phyloP scores from a whole-genome alignment of 2,888 invertebrate species.

The Hirtodrosophila confusa region DNA sequence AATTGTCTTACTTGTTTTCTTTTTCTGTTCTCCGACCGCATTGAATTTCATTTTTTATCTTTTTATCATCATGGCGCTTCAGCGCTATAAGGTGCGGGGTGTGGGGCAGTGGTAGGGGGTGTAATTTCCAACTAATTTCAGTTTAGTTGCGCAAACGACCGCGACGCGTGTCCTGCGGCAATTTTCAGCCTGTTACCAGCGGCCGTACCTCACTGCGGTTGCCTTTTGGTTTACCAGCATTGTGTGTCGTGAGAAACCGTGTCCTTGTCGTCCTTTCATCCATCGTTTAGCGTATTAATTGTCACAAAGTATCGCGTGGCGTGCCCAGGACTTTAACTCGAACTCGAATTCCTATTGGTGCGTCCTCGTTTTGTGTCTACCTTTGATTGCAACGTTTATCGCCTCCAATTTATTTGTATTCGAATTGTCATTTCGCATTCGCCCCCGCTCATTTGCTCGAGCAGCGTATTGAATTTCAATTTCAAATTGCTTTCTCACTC shows the following conservation, averaged over 20 bases:
- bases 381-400: conserved; percentile 75
- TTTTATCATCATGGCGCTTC: conserved; percentile 39
- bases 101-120: conserved; percentile 21
- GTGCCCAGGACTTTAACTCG: conserved; percentile 26
- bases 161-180: conserved; percentile 80
- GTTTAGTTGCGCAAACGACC: conserved; percentile 74
- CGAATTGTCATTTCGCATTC: conserved; percentile 39
- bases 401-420: conserved; percentile 75
- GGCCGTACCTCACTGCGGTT: conserved; percentile 39
- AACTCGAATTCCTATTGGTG: conserved; percentile 36
- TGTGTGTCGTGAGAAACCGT: conserved; percentile 44
- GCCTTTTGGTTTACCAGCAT: conserved; percentile 22
- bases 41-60: conserved; percentile 68
- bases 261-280: conserved; percentile 31
- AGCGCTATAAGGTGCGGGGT: background rate
- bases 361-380: conserved; percentile 43
- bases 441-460: conserved; percentile 54
- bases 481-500: conserved; percentile 59
- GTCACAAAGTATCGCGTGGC: conserved; percentile 76
- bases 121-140: conserved; percentile 77
- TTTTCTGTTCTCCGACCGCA: conserved; percentile 21
- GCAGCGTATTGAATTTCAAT: conserved; percentile 76
- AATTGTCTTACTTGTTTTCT: background rate
- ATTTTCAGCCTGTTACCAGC: conserved; percentile 59
- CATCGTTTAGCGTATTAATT: conserved; percentile 81